These are phyloP conservation scores for Oreochromis mossambicus DNA, from an alignment of 2,797 vertebrate genomes.

Conservation along the genomic window DNA sequence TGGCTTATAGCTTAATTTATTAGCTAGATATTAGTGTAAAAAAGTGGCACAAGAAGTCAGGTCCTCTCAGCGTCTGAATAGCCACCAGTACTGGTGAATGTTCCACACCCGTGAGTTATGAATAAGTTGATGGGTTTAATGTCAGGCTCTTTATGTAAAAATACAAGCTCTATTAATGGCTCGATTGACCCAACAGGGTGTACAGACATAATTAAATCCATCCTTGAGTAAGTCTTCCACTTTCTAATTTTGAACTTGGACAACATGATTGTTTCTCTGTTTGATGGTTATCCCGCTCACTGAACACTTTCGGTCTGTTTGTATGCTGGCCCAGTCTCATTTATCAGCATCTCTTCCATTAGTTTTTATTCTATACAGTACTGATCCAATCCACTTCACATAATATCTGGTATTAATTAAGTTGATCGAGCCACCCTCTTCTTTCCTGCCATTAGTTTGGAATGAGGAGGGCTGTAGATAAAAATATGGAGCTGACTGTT, in stretches of 20 bases:
- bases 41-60: constrained; percentile 14
- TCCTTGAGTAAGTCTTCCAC: constrained; percentile 19
- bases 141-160: constrained; percentile 22
- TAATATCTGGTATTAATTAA: constrained; percentile 72
- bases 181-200: constrained; percentile 18
- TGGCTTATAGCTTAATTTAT: constrained; percentile 19
- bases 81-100: constrained; percentile 14
- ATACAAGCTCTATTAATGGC: constrained; percentile 19
- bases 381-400: constrained; percentile 29
- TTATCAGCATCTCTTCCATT: constrained; percentile 43
- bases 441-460: constrained; percentile 52
- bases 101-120: constrained; percentile 15
- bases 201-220: constrained; percentile 22
- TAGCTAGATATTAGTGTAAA: neutral
- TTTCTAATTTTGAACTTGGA: constrained; percentile 24
- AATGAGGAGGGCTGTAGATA: constrained; percentile 76
- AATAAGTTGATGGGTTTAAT: constrained; percentile 22
- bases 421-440: constrained; percentile 51
- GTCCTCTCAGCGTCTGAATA: constrained; percentile 19
- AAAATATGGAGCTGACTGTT: neutral
- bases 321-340: constrained; percentile 3
- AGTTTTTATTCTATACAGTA: constrained; percentile 44
- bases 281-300: constrained; percentile 20
- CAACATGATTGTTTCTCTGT: constrained; percentile 29
- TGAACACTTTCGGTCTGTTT: constrained; percentile 14